Evolutionary conservation across 2,888 invertebrate species (phyloP), one percentile per base, ranked within the genome.

Genomic region (Lottia gigantea): DNA sequence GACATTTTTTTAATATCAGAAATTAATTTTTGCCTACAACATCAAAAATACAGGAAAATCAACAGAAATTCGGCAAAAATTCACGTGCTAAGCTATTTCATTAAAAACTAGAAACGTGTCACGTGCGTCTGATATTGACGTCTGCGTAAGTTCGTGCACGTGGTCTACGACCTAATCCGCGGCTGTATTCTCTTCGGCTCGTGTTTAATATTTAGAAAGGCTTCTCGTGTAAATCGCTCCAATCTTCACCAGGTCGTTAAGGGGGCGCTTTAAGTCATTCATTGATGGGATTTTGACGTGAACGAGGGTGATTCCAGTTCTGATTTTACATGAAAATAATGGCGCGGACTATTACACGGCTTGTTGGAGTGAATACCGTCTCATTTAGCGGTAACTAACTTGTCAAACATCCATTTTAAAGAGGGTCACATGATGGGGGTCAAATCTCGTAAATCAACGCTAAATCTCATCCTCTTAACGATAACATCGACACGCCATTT

Each of bases 231-330:
- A 55, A 55, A 55, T 55, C 55, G 55, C 19, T 55, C 55, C 55
- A 55, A 55, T 55, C 55, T 55, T 23, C 55, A 19, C 55, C 19
- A 23, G 55, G 55, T 55, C 55, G 23, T 55, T 55, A 55, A 55
- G 55, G 23, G 55, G 55, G 55, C 55, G 55, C 55, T 55, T 55
- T 55, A 55, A 55, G 55, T 55, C 55, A 55, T 55, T 55, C 55
- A 23, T 12, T 55, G 55, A 55, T 55, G 55, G 23, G 23, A 23
- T 55, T 55, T 55, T 55, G 55, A 55, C 55, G 14, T 55, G 55
- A 23, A 55, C 12, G 55, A 55, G 55, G 55, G 55, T 23, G 12
- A 55, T 55, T 55, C 23, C 19, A 19, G 23, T 23, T 19, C 23
- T 23, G 55, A 23, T 23, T 23, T 55, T 55, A 55, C 55, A 55